Percentiles rank a stretch among this genome's conserved stretches.
Evolutionary conservation across 2,888 invertebrate species (phyloP).

Genomic region (Caenorhabditis sp.): DNA sequence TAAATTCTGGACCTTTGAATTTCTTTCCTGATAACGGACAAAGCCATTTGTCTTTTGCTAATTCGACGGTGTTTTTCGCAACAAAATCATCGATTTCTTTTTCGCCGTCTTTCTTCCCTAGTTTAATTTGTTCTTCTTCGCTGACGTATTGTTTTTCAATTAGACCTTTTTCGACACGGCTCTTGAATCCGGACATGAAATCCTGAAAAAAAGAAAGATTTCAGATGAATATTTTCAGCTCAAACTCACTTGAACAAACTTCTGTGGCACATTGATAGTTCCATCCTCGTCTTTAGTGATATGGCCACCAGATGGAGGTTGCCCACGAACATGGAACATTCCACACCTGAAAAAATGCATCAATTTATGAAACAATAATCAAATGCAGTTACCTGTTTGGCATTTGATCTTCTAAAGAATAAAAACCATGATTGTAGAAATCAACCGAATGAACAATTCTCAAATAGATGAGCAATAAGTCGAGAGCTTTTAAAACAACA

Average conservation of each 20-base stretch:
- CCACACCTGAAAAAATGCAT: constrained; percentile 78
- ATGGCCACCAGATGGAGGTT: constrained; percentile 82
- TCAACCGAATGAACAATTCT: constrained; percentile 97
- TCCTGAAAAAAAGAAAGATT: constrained; percentile 55
- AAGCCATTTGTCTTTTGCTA: constrained; percentile 97
- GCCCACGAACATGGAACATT: constrained; percentile 94
- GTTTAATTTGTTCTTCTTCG: constrained; percentile 82
- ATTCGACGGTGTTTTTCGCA: constrained; percentile 91
- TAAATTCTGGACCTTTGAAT: constrained; percentile 97
- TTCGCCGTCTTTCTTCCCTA: constrained; percentile 83
- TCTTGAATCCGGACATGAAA: constrained; percentile 79
- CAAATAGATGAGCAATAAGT: constrained; percentile 83
- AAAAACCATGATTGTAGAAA: constrained; percentile 98
- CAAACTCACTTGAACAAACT: constrained; percentile 30
- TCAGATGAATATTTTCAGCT: neutral
- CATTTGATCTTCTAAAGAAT: constrained; percentile 99
- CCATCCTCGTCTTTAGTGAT: constrained; percentile 72
- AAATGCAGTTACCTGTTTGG: constrained; percentile 83
- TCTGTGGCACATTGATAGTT: constrained; percentile 47
- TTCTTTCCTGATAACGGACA: constrained; percentile 98
- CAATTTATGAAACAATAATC: too few relatives aligned
- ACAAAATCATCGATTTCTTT: constrained; percentile 91
- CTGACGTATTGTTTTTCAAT: constrained; percentile 79
- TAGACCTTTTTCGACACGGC: constrained; percentile 81
- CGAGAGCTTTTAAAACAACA: constrained; percentile 75